phyloP scores from a whole-genome alignment of 2,888 invertebrate genomes.

The Cheilosia impressa region DNA sequence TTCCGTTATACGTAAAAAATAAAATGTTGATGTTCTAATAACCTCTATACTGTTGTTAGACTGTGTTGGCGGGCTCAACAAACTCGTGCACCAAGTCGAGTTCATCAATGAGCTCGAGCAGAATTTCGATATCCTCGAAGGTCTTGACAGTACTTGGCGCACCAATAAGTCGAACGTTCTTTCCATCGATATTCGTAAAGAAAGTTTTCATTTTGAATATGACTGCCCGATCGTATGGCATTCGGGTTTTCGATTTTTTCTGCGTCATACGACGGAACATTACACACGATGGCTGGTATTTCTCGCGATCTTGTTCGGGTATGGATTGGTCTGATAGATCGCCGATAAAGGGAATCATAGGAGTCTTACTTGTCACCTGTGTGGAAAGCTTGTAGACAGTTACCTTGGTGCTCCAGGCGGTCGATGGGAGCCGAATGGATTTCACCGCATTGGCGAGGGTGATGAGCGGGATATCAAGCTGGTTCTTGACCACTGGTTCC shows the following conservation, averaged over 20 bases:
- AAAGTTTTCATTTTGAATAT: constrained; percentile 83
- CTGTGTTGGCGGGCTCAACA: constrained; percentile 77
- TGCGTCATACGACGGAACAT: constrained; percentile 81
- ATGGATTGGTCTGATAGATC: constrained; percentile 81
- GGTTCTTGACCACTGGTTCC: constrained; percentile 78
- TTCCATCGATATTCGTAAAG: constrained; percentile 83
- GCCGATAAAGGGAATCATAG: constrained; percentile 80
- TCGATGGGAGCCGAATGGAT: constrained; percentile 80
- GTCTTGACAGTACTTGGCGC: constrained; percentile 81
- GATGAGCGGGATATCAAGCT: constrained; percentile 81
- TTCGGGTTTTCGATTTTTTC: constrained; percentile 78
- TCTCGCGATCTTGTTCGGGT: constrained; percentile 81
- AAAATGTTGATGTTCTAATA: constrained; percentile 1
- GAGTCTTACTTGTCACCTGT: constrained; percentile 77
- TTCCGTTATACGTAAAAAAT: constrained; percentile 52
- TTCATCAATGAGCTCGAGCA: constrained; percentile 83
- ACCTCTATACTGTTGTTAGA: constrained; percentile 35
- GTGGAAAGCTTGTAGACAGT: constrained; percentile 81
- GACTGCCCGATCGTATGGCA: constrained; percentile 83
- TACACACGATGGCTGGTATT: constrained; percentile 83
- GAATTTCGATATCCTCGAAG: constrained; percentile 82
- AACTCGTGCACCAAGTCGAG: constrained; percentile 81
- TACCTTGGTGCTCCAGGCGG: constrained; percentile 82
- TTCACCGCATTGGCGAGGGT: constrained; percentile 81
- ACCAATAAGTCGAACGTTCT: constrained; percentile 82